Evolutionary conservation across 2,113 vertebrate genomes (phyloP).

Genomic region (Sinosuthora webbiana): DNA sequence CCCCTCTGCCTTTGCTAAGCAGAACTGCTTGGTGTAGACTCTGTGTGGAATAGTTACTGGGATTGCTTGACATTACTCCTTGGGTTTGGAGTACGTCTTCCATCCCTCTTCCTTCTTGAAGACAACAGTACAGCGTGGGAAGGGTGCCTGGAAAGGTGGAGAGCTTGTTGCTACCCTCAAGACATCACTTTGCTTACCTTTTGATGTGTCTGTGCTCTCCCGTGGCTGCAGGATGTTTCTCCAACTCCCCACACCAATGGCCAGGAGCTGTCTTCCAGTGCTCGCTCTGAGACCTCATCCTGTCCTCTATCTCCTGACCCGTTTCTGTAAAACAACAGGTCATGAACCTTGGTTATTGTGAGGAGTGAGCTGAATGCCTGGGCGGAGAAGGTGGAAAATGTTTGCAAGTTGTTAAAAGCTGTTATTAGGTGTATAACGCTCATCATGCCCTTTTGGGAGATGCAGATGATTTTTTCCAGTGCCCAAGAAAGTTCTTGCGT

Average conservation of each 20-base stretch:
- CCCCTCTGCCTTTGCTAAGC: background rate
- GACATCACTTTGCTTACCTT: background rate
- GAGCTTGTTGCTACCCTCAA: background rate
- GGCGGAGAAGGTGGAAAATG: background rate
- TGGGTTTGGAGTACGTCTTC: background rate
- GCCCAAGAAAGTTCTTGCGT: background rate
- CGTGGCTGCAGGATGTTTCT: background rate
- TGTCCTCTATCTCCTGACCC: background rate
- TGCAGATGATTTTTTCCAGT: background rate
- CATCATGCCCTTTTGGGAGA: background rate
- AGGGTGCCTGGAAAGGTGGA: background rate
- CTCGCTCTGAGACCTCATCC: background rate
- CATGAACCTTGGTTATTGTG: background rate
- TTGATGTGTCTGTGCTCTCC: background rate
- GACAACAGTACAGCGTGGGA: background rate
- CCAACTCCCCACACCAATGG: background rate
- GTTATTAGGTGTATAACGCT: background rate
- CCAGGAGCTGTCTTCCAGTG: background rate
- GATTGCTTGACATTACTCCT: background rate
- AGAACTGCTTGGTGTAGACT: background rate
- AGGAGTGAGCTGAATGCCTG: background rate
- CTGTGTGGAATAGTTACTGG: background rate
- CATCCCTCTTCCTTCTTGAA: background rate
- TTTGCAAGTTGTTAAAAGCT: background rate
- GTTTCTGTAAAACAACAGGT: background rate